Conservation (phyloP, 2,888 invertebrate genomes). For the Boloria euphrosyne region DNA sequence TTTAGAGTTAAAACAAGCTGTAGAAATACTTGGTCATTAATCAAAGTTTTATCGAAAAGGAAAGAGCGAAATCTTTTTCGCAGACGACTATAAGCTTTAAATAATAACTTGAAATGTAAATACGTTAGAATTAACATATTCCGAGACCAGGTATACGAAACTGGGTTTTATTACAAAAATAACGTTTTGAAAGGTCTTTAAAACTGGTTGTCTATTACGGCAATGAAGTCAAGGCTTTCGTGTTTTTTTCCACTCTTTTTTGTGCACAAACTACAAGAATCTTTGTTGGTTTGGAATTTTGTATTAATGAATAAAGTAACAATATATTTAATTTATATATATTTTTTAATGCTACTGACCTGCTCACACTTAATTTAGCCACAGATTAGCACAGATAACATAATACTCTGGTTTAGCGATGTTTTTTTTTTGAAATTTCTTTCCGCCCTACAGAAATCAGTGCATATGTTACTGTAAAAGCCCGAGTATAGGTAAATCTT, state of each 20-base stretch:
- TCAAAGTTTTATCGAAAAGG: too few relatives aligned
- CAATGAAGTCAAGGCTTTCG: conserved; percentile 34
- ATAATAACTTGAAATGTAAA: conserved; percentile 18
- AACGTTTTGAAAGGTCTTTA: conserved; percentile 23
- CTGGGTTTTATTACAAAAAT: conserved; percentile 16
- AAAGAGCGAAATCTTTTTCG: neutral
- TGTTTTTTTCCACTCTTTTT: conserved; percentile 26
- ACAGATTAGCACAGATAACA: too few relatives aligned
- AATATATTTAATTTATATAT: neutral
- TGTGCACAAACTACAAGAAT: conserved; percentile 7
- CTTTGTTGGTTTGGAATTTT: conserved; percentile 12
- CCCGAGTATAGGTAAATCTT: too few relatives aligned
- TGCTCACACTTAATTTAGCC: too few relatives aligned
- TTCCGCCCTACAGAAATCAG: too few relatives aligned
- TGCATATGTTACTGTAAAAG: too few relatives aligned
- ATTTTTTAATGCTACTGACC: neutral
- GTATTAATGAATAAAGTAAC: neutral
- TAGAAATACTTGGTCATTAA: too few relatives aligned
- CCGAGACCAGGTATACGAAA: conserved; percentile 14
- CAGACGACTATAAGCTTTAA: conserved; percentile 7
- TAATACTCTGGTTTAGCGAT: too few relatives aligned
- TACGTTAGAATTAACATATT: conserved; percentile 26
- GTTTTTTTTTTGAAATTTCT: too few relatives aligned
- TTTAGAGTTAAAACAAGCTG: too few relatives aligned
- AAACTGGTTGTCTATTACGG: conserved; percentile 22